Percentiles rank a stretch among this genome's conserved stretches.
Conservation (phyloP, 1,140 invertebrate species). For the Drosophila guanche region DNA sequence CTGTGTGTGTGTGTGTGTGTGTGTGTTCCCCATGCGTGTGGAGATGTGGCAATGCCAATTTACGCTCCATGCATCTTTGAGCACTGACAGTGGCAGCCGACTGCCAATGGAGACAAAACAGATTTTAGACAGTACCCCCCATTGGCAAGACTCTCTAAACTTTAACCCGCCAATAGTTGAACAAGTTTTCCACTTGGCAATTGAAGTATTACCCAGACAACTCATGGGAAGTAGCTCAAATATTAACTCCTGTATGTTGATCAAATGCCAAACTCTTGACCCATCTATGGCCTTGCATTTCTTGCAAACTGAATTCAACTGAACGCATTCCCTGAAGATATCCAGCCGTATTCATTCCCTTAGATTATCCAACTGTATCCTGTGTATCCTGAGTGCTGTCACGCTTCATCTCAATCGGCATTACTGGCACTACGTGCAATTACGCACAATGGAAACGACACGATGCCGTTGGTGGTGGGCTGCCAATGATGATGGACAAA, state of each 20-base stretch:
- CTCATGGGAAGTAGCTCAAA: too few relatives aligned
- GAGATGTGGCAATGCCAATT: slow-evolving; percentile 68
- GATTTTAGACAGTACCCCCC: slow-evolving; percentile 1
- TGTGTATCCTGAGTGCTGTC: too few relatives aligned
- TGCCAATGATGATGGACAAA: slow-evolving; percentile 54
- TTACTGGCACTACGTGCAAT: slow-evolving; percentile 66
- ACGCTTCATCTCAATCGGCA: slow-evolving; percentile 53
- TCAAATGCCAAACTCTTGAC: too few relatives aligned
- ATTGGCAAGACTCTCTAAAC: slow-evolving; percentile 21
- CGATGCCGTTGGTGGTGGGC: slow-evolving; percentile 25
- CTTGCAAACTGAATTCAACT: not conserved
- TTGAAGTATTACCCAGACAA: too few relatives aligned
- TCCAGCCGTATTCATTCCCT: slow-evolving; percentile 2
- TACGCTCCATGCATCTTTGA: slow-evolving; percentile 70
- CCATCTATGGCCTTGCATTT: not conserved
- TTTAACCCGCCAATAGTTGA: not conserved
- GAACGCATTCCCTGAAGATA: not conserved
- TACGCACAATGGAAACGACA: slow-evolving; percentile 58
- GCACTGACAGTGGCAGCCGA: slow-evolving; percentile 48
- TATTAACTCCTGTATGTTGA: too few relatives aligned
- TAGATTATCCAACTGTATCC: too few relatives aligned
- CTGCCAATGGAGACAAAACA: slow-evolving; percentile 6
- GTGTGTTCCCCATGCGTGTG: slow-evolving; percentile 12
- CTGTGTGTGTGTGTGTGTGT: slow-evolving; percentile 12
- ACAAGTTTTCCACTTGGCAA: not conserved